phyloP scores from a whole-genome alignment of 2,888 invertebrate species.

The Agriopis leucophaearia region DNA sequence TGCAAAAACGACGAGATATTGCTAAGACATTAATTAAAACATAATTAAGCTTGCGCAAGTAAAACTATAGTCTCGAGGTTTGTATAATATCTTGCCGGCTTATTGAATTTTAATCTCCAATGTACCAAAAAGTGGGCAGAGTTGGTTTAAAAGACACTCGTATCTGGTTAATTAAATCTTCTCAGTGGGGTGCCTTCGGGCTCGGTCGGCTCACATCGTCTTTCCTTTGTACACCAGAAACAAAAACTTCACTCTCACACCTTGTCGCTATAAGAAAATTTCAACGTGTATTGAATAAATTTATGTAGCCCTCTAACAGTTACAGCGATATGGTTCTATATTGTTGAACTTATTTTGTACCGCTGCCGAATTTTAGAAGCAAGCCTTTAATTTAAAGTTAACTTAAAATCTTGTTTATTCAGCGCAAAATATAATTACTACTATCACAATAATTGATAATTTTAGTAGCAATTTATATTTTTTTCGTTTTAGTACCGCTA shows the following conservation, averaged over 20 bases:
- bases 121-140: constrained; percentile 81
- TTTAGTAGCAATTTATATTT: not conserved
- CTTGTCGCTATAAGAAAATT: constrained; percentile 20
- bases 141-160: constrained; percentile 82
- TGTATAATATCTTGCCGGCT: constrained; percentile 73
- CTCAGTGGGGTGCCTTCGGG: constrained; percentile 78
- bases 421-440: constrained; percentile 58
- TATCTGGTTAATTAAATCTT: constrained; percentile 86
- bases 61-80: constrained; percentile 64
- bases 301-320: not conserved
- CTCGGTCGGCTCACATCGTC: constrained; percentile 66
- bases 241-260: constrained; percentile 23
- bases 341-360: constrained; percentile 49
- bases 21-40: constrained; percentile 18
- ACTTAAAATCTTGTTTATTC: constrained; percentile 70
- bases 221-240: constrained; percentile 47
- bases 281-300: not conserved
- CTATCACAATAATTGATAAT: constrained; percentile 20
- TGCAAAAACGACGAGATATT: constrained; percentile 31
- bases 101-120: constrained; percentile 82
- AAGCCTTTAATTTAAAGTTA: constrained; percentile 81
- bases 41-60: constrained; percentile 49
- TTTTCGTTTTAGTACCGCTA: too few relatives aligned
- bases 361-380: constrained; percentile 80
- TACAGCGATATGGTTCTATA: constrained; percentile 21